These are phyloP conservation scores for Barypeithes pellucidus DNA, from an alignment of 2,888 invertebrate genomes.

Conservation along the genomic window DNA sequence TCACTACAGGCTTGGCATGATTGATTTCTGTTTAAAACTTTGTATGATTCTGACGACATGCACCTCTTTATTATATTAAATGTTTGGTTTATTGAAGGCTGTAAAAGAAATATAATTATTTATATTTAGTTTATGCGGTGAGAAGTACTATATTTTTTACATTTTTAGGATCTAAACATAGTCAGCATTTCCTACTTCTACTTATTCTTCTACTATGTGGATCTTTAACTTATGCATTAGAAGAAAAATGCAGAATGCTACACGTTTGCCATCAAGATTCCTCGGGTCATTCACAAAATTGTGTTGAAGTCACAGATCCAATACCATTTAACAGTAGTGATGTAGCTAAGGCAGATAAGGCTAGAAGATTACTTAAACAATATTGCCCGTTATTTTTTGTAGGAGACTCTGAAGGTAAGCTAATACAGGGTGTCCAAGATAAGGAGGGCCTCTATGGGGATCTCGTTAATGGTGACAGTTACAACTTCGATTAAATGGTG, in stretches of 20 bases:
- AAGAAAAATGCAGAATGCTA: constrained; percentile 54
- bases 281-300: constrained; percentile 55
- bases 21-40: too few relatives aligned
- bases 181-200: not conserved
- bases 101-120: too few relatives aligned
- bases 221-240: not conserved
- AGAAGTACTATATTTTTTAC: too few relatives aligned
- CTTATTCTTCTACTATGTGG: not conserved
- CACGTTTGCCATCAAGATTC: constrained; percentile 52
- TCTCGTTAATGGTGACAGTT: too few relatives aligned
- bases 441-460: too few relatives aligned
- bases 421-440: too few relatives aligned
- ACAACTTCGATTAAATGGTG: too few relatives aligned
- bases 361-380: constrained; percentile 70
- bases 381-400: constrained; percentile 78
- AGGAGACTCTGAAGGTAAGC: constrained; percentile 57
- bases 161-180: not conserved
- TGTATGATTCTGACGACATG: too few relatives aligned
- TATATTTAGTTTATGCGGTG: too few relatives aligned
- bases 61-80: too few relatives aligned
- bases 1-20: too few relatives aligned
- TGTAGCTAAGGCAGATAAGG: constrained; percentile 55
- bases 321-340: constrained; percentile 64
- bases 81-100: too few relatives aligned
- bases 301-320: constrained; percentile 65